Evolutionary conservation across 2,113 vertebrate species (phyloP), one percentile per base, ranked within the genome.

Genomic region (Eulemur macaco): DNA sequence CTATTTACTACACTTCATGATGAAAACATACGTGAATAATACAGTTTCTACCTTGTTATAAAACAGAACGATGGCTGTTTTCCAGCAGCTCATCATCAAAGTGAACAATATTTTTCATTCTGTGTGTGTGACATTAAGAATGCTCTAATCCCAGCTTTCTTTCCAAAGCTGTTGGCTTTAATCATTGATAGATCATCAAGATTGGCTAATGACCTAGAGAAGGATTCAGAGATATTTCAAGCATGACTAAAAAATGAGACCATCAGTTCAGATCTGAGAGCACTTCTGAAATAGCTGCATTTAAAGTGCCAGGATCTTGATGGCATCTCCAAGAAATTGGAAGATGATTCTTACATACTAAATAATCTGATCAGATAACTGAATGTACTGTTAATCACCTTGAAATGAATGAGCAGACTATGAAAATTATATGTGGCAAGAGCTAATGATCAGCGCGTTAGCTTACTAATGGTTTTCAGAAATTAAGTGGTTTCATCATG

Each of bases 101-200:
- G 25, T 82, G 78, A 98, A 81, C 10, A n/a, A 60, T 45, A 91
- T 39, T 6, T 82, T n/a, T 69, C 74, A 45, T 68, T 94, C 37
- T 29, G 27, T 94, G 92, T 77, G 34, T 25, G 12, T 91, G 0
- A 92, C 23, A 83, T 95, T 88, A 95, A 85, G 85, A 52, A 66
- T 50, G 5, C 45, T 95, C 21, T 66, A 97, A 93, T 78, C 27
- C 42, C 42, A 91, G 6, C 52, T 96, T 96, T 96, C 25, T 37
- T 96, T 96, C 83, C 23, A 76, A 95, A 91, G 25, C 39, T 90
- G 31, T 89, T 93, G 31, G n/a, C 74, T 98, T 92, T 93, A 94
- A 73, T 92, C 25, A 34, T 42, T 95, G 91, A 93, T 56, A 82
- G 15, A 89, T 90, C 69, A 84, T 34, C 6, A 14, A 89, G 37